Conservation (phyloP, 2,888 invertebrate species). For the Eupithecia inturbata region DNA sequence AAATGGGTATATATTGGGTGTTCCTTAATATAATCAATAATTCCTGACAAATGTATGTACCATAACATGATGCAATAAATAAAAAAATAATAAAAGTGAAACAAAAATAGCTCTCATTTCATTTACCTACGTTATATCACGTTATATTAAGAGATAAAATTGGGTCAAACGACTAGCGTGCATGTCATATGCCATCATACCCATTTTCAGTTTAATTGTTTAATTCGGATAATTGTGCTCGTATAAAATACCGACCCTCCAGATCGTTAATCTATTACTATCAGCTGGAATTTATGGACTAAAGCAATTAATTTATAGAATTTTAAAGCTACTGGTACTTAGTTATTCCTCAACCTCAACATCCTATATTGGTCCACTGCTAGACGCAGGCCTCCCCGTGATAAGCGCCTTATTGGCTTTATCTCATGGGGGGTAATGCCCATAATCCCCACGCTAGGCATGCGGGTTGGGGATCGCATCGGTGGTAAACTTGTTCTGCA, state of each 20-base stretch:
- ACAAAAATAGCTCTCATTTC: neutral
- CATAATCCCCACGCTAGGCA: no score
- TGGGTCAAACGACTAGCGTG: slow-evolving; percentile 32
- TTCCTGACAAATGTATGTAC: no score
- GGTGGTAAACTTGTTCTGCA: no score
- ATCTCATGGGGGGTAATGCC: no score
- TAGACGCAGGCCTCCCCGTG: no score
- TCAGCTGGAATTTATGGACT: slow-evolving; percentile 30
- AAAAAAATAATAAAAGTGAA: neutral
- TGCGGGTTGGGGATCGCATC: no score
- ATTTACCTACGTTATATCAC: neutral
- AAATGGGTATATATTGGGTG: no score
- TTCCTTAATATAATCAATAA: no score
- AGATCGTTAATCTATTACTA: slow-evolving; percentile 37
- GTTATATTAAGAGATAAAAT: slow-evolving; percentile 8
- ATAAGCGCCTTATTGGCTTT: no score
- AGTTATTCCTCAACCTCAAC: no score
- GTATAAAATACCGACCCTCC: slow-evolving; percentile 45
- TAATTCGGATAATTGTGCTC: slow-evolving; percentile 63
- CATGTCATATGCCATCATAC: slow-evolving; percentile 33
- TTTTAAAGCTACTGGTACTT: slow-evolving; percentile 3
- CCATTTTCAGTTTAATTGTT: slow-evolving; percentile 57
- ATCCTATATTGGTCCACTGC: no score
- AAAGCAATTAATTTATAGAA: slow-evolving; percentile 15
- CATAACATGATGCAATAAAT: no score